These are phyloP conservation scores for Allygus modestus DNA, from an alignment of 2,888 invertebrate species.

Conservation along the genomic window DNA sequence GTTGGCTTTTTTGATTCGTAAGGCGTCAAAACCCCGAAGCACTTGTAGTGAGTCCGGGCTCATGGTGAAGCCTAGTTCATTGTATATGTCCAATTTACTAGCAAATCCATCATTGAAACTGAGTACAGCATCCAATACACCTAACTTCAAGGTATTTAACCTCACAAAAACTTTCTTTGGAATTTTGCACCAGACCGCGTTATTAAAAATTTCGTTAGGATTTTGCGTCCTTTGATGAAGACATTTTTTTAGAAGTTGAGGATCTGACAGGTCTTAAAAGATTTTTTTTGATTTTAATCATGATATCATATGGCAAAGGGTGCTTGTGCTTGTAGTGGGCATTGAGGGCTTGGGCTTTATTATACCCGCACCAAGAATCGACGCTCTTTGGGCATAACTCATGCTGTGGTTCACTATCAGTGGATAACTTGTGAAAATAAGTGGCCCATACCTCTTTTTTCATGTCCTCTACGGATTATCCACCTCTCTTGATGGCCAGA, in stretches of 20 bases:
- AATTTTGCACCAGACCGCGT: neutral
- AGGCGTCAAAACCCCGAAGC: neutral
- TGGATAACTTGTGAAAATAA: slow-evolving; percentile 67
- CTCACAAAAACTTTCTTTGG: slow-evolving; percentile 39
- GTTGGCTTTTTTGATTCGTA: slow-evolving; percentile 5
- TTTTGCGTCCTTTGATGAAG: neutral
- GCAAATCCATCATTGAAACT: slow-evolving; percentile 29
- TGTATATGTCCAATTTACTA: neutral
- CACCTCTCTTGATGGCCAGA: slow-evolving; percentile 68
- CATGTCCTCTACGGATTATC: slow-evolving; percentile 67
- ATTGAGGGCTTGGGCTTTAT: slow-evolving; percentile 59
- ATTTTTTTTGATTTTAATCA: slow-evolving; percentile 64
- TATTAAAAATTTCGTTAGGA: slow-evolving; percentile 1
- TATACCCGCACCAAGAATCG: slow-evolving; percentile 69
- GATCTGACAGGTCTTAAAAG: neutral
- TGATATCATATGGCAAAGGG: slow-evolving; percentile 3
- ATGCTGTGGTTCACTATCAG: slow-evolving; percentile 67
- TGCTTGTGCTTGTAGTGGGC: slow-evolving; percentile 6
- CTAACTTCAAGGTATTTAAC: slow-evolving; percentile 3
- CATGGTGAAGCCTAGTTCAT: neutral
- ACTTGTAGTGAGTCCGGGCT: neutral
- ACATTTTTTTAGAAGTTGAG: slow-evolving; percentile 30
- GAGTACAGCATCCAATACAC: slow-evolving; percentile 36
- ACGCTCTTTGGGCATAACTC: slow-evolving; percentile 66
- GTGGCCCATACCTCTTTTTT: slow-evolving; percentile 70